Base-by-base conservation (phyloP, 2,113 vertebrate species). In the Pogona vitticeps region DNA sequence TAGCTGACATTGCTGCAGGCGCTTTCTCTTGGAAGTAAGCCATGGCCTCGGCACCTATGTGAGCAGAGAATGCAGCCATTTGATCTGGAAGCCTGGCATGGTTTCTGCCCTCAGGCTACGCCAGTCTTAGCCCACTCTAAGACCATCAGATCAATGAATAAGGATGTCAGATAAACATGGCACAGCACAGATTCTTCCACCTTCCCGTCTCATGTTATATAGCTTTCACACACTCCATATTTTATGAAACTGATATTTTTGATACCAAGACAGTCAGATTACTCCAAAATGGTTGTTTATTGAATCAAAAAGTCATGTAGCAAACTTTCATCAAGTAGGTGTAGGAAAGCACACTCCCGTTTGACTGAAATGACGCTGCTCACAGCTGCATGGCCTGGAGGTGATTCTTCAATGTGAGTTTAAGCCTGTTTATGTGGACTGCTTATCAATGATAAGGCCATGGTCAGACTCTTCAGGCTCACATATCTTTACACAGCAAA, bases 1-100 rank as follows among this genome's bases (percentile, higher is more conserved):
- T 97, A 97, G 94, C 94, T 94, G 96, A 96, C 77, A 70, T 95
- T 96, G 96, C 96, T 95, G 89, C 94, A 95, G 96, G 97, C 96
- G 93, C 85, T 96, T 96, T 86, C 88, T 90, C 95, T 96, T 95
- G 93, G 95, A 95, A 95, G 89, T 83, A 70, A 13, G 91, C 96
- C 95, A 94, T 91, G 92, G 94, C 95, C 96, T 93, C 94, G 88
- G 94, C 96, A 97, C 96, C 96, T 97, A 96, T 95, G 93, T 86
- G 42, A 90, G 87, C 65, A 85, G 89, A 94, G 88, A 94, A 72
- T 87, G 86, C 90, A 92, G 90, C 70, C 78, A 93, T 97, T 96
- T 97, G 94, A 97, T 97, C 93, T 94, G 88, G 92, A 89, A 95
- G 84, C 91, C 94, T 94, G 93, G 89, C 92, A 84, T 85, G 90